Conservation (phyloP, 2,797 vertebrate genomes). For the Pygocentrus nattereri region DNA sequence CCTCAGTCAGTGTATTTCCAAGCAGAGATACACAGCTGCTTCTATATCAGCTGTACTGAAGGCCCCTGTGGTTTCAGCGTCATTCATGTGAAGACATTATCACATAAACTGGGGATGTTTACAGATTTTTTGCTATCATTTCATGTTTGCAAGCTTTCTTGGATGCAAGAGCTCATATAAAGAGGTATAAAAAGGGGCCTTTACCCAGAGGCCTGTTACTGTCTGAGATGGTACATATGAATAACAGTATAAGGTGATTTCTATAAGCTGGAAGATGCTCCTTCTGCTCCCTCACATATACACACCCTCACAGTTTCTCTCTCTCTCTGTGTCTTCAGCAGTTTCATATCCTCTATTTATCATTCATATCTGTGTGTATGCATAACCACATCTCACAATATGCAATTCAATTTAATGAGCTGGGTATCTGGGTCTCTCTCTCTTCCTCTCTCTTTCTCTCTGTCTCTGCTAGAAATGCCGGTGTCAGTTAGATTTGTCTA, state of each 20-base stretch:
- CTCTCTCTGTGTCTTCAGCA: slow-evolving; percentile 36
- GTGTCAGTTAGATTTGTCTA: slow-evolving; percentile 75
- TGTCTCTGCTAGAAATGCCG: slow-evolving; percentile 63
- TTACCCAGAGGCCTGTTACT: slow-evolving; percentile 16
- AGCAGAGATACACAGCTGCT: background rate
- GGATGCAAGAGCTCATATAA: slow-evolving; percentile 8
- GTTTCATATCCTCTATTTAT: slow-evolving; percentile 68
- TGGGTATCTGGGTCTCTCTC: slow-evolving; percentile 54
- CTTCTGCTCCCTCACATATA: slow-evolving; percentile 49
- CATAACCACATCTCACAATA: slow-evolving; percentile 67
- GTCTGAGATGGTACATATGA: background rate
- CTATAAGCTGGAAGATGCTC: slow-evolving; percentile 51
- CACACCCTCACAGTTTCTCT: background rate
- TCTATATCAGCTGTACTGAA: background rate
- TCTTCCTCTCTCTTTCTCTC: slow-evolving; percentile 37
- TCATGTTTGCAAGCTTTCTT: background rate
- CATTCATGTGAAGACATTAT: background rate
- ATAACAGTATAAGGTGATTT: slow-evolving; percentile 3
- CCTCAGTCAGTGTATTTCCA: too few relatives aligned
- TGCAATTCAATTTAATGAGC: slow-evolving; percentile 73
- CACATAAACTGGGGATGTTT: background rate
- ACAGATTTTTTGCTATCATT: background rate
- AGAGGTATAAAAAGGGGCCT: slow-evolving; percentile 5
- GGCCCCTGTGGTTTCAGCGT: background rate
- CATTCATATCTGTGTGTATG: slow-evolving; percentile 73